A percentile compares a stretch with the other conserved stretches of the same genome.
Conservation (phyloP, 1,140 invertebrate genomes). For the Acyrthosiphon pisum region DNA sequence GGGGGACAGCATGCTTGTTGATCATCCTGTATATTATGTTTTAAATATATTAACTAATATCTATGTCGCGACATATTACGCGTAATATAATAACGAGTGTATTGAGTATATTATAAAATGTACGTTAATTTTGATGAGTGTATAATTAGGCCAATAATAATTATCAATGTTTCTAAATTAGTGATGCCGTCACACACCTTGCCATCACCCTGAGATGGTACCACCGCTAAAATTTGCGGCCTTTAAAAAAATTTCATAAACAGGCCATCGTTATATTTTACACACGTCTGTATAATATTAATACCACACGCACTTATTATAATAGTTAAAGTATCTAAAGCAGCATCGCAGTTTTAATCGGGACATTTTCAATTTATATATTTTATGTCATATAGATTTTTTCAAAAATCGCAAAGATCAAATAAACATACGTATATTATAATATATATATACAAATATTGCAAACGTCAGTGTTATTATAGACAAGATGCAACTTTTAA, state of each 20-base stretch:
- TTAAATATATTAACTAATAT: no score
- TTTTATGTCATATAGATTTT: not conserved
- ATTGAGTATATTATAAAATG: no score
- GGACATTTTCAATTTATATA: not conserved
- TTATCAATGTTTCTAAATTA: not conserved
- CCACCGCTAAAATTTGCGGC: rapidly evolving
- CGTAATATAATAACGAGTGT: no score
- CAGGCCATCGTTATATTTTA: not conserved
- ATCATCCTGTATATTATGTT: no score
- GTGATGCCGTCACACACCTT: not conserved
- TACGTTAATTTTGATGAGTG: not conserved
- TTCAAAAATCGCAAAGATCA: no score
- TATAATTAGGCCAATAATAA: not conserved
- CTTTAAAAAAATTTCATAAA: not conserved
- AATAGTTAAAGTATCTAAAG: not conserved
- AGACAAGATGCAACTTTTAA: no score
- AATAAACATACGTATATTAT: no score
- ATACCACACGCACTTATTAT: not conserved
- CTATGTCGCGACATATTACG: no score
- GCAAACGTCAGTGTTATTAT: no score
- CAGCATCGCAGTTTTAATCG: not conserved
- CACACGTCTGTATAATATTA: not conserved
- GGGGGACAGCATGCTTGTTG: no score
- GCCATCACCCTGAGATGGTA: no score
- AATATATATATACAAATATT: no score